Conservation (phyloP, 2,113 vertebrate genomes). For the Eclectus roratus region DNA sequence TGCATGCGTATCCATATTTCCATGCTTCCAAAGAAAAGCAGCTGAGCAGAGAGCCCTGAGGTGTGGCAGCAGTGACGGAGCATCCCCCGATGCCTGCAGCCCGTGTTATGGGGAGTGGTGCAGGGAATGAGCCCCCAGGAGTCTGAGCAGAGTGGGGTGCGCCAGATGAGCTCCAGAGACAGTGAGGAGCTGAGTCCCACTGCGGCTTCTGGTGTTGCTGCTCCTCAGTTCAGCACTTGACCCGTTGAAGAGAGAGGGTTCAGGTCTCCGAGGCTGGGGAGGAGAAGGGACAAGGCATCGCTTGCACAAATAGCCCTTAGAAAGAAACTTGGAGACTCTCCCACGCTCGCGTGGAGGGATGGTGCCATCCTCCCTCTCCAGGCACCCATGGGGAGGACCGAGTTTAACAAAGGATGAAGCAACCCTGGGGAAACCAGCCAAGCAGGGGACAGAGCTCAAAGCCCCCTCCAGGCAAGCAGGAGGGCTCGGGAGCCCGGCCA, state of each 20-base stretch:
- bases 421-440: neutral
- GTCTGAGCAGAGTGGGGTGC: rapidly evolving
- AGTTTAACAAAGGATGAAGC: neutral
- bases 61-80: rapidly evolving
- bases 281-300: slow-evolving; percentile 33
- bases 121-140: neutral
- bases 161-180: rapidly evolving
- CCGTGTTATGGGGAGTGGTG: rapidly evolving
- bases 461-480: neutral
- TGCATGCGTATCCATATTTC: rapidly evolving
- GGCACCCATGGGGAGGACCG: neutral
- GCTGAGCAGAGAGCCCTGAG: neutral
- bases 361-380: neutral
- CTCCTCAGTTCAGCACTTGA: neutral
- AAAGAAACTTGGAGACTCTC: neutral
- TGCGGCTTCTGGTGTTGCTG: neutral
- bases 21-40: neutral
- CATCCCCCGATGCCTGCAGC: rapidly evolving
- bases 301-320: slow-evolving; percentile 54
- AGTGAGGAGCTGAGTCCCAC: neutral
- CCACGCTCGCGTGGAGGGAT: rapidly evolving
- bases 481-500: neutral
- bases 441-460: neutral
- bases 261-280: neutral
- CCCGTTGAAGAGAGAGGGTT: neutral